Conservation (phyloP, 2,888 invertebrate genomes). For the Hedychridium roseum region DNA sequence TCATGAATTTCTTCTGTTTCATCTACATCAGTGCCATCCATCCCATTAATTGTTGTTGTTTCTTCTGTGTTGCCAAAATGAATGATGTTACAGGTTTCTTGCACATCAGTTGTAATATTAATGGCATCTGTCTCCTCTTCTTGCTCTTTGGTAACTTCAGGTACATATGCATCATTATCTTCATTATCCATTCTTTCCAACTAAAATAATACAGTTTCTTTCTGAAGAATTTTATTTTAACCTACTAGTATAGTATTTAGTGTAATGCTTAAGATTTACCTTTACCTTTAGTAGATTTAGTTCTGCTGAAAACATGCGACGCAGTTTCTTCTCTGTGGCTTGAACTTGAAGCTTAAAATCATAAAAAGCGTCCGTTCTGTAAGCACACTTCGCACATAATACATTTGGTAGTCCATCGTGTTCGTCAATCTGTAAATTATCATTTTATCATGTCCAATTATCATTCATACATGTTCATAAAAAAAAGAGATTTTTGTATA, state of each 20-base stretch:
- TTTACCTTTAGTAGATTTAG: no score
- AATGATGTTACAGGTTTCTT: no score
- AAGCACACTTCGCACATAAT: conserved; percentile 56
- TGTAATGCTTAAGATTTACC: no score
- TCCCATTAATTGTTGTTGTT: conserved; percentile 13
- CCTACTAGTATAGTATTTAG: no score
- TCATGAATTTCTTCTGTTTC: no score
- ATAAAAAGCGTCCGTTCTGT: conserved; percentile 52
- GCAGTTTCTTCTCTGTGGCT: conserved; percentile 51
- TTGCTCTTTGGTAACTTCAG: background rate
- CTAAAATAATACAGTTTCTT: no score
- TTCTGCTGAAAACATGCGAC: conserved; percentile 52
- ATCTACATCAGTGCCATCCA: no score
- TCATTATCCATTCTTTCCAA: conserved; percentile 19
- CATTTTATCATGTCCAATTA: no score
- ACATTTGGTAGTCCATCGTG: conserved; percentile 55
- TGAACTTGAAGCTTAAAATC: conserved; percentile 55
- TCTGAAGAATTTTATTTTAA: no score
- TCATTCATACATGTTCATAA: no score
- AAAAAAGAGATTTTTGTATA: no score
- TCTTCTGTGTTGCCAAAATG: conserved; percentile 1
- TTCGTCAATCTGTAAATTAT: conserved; percentile 49
- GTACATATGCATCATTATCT: conserved; percentile 5
- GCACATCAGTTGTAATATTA: conserved; percentile 18
- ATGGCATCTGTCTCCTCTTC: conserved; percentile 13